Conservation (phyloP, 2,888 invertebrate species). For the Omphaloscelis lunosa region DNA sequence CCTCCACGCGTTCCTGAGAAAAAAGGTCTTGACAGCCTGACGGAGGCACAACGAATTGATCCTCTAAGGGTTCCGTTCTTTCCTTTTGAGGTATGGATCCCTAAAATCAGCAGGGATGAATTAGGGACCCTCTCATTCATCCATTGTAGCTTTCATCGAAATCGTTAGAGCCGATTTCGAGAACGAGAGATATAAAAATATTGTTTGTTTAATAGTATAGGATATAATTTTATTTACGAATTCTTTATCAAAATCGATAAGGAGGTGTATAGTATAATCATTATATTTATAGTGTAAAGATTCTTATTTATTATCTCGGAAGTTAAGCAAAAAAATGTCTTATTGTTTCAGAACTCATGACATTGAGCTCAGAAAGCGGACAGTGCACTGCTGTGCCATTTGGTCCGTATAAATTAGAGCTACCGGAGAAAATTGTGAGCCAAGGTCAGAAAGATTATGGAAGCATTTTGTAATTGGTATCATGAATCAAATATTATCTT, state of each 20-base stretch:
- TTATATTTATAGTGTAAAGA: neutral
- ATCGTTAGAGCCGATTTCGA: no score
- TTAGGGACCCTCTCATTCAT: neutral
- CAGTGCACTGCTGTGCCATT: constrained; percentile 37
- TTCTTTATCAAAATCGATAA: neutral
- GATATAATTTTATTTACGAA: neutral
- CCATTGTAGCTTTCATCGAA: no score
- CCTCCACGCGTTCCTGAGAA: no score
- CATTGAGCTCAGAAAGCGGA: constrained; percentile 51
- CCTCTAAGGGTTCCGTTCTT: no score
- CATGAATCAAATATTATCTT: constrained; percentile 47
- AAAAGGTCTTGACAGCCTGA: no score
- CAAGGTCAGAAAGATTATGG: constrained; percentile 47
- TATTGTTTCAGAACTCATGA: constrained; percentile 31
- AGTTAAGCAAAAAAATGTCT: constrained; percentile 15
- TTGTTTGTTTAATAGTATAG: no score
- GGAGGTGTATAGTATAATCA: no score
- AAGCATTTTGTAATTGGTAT: constrained; percentile 24
- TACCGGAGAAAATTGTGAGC: constrained; percentile 50
- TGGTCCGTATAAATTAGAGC: constrained; percentile 54
- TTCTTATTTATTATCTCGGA: constrained; percentile 4
- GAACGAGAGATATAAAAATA: no score
- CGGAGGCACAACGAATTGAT: no score
- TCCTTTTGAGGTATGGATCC: no score
- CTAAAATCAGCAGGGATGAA: neutral